These are phyloP conservation scores for Cepaea hortensis DNA, from an alignment of 2,888 invertebrate species.

Conservation along the genomic window DNA sequence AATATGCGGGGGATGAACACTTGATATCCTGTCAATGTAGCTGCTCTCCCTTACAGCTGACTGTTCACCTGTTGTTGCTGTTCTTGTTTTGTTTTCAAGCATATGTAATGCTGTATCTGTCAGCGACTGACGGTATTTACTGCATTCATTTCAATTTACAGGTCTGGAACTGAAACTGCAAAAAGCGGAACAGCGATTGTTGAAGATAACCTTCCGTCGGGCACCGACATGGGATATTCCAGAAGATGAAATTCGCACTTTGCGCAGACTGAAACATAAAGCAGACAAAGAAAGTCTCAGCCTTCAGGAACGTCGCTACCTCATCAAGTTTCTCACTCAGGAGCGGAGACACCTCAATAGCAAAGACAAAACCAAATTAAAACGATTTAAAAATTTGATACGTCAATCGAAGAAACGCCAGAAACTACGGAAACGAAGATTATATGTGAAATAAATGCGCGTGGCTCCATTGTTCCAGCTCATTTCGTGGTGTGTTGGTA, in stretches of 20 bases:
- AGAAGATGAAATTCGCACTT: constrained; percentile 44
- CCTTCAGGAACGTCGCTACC: constrained; percentile 52
- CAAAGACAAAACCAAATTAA: constrained; percentile 54
- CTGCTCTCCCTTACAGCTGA: too few species aligned
- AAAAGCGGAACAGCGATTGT: constrained; percentile 52
- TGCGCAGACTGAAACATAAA: constrained; percentile 49
- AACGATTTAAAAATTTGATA: constrained; percentile 53
- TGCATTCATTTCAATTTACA: constrained; percentile 1
- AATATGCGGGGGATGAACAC: too few species aligned
- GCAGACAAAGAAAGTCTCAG: constrained; percentile 37
- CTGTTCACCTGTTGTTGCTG: too few species aligned
- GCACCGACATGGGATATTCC: constrained; percentile 49
- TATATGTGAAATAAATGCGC: constrained; percentile 33
- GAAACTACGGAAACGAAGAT: constrained; percentile 22
- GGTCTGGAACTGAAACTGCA: constrained; percentile 51
- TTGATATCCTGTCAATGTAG: too few species aligned
- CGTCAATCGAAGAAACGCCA: constrained; percentile 36
- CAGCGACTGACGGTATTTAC: too few species aligned
- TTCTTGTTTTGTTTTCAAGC: too few species aligned
- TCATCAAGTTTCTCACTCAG: constrained; percentile 53
- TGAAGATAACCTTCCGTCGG: constrained; percentile 52
- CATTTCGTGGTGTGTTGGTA: too few species aligned
- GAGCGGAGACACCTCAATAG: constrained; percentile 51
- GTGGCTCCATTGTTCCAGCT: not conserved
- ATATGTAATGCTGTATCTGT: too few species aligned